Base-by-base conservation (phyloP, 2,888 invertebrate genomes). In the Zeuzera pyrina region DNA sequence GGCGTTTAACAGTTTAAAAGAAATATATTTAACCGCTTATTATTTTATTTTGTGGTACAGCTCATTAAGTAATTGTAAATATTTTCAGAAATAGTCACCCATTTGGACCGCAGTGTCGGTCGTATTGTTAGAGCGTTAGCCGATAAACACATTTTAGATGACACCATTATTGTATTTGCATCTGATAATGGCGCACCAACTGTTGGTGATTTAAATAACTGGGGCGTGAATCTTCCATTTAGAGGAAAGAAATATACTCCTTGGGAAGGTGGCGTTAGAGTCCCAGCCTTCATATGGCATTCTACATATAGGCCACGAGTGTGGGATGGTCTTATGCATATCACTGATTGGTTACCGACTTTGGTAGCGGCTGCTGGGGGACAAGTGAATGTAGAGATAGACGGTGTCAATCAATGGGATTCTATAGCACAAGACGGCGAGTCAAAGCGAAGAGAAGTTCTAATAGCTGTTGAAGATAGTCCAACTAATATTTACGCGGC, bases 101-200 rank as follows among this genome's bases (percentile, higher is more conserved):
- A 89, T 40, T 65, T 97, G 62, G 97, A 97, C 61, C 86, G 89
- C 35, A 91, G 94, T 14, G 87, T 97, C 0, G 95, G 95, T 0
- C 83, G 86, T 39, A 85, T 97, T 12, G 85, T 95, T 1, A 61
- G 81, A 32, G 89, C 92, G 4, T 73, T 97, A 23, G 81, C 88
- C 16, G 73, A 86, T 1, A 87, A 83, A 31, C 76, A 85, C 1
- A 89, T 95, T 72, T 72, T 96, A 39, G 84, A 93, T 14, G 90
- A 97, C 57, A 92, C 94, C 1, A 87, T 98, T 13, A 87, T 98
- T 24, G 63, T 97, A 2, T 97, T 97, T 58, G 88, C 92, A 41
- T 92, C 95, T 4, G 97, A 97, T 60, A 97, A 97, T 57, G 95
- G 95, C 0, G 93, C 91, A 0, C 93, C 93, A 0, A 90, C 93